phyloP scores from a whole-genome alignment of 2,113 vertebrate species.

The Antennarius striatus region DNA sequence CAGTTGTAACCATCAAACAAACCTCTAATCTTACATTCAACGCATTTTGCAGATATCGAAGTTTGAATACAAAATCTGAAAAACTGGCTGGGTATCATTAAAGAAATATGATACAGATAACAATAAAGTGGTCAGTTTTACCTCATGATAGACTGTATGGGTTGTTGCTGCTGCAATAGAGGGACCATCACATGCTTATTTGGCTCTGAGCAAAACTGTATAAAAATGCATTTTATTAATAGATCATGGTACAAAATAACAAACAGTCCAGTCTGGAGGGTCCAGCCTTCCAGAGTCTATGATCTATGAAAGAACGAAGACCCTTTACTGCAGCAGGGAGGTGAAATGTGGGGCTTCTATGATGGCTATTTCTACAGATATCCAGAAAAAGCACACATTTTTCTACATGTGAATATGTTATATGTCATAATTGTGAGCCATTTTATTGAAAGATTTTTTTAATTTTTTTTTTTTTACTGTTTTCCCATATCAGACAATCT shows the following conservation, averaged over 20 bases:
- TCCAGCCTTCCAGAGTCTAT: too few species aligned
- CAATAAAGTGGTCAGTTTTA: too few species aligned
- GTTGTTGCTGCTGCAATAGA: too few species aligned
- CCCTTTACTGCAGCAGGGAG: constrained; percentile 4
- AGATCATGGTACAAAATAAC: too few species aligned
- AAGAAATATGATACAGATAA: too few species aligned
- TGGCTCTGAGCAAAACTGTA: too few species aligned
- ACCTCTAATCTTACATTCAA: background rate
- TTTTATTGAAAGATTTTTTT: constrained; percentile 5
- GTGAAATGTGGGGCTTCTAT: constrained; percentile 4
- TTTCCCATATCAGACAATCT: constrained; percentile 49
- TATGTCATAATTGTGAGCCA: constrained; percentile 5
- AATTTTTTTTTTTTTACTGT: constrained; percentile 7
- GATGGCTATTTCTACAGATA: constrained; percentile 31
- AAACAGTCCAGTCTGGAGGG: too few species aligned
- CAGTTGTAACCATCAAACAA: constrained; percentile 24
- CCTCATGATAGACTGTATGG: too few species aligned
- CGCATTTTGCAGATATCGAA: background rate
- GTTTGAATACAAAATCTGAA: background rate
- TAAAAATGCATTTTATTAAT: too few species aligned
- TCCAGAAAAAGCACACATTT: constrained; percentile 55
- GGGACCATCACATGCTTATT: too few species aligned
- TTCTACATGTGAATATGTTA: constrained; percentile 41
- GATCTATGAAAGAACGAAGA: background rate
- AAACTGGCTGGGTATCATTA: too few species aligned